Evolutionary conservation across 2,113 vertebrate species (phyloP).

Genomic region (Electrona antarctica): DNA sequence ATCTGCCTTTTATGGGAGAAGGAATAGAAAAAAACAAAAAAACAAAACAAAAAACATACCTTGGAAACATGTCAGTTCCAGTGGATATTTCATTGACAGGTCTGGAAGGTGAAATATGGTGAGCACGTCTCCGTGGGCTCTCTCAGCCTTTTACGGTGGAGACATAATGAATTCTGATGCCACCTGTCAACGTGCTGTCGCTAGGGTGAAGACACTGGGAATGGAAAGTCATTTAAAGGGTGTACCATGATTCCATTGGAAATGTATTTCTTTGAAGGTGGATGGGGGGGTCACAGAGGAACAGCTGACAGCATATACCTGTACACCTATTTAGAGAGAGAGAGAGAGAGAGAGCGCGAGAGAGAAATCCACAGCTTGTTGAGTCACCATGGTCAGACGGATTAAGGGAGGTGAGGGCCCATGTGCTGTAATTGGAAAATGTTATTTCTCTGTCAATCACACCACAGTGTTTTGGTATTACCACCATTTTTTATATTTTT

Average conservation of each 20-base stretch:
- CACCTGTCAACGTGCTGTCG: conserved; percentile 57
- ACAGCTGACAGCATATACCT: conserved; percentile 42
- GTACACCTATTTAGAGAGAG: conserved; percentile 43
- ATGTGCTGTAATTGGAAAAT: conserved; percentile 60
- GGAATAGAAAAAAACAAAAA: background rate
- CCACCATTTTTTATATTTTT: background rate
- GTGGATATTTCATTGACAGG: conserved; percentile 59
- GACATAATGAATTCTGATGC: conserved; percentile 71
- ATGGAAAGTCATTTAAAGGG: conserved; percentile 52
- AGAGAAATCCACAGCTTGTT: conserved; percentile 27
- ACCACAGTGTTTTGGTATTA: conserved; percentile 11
- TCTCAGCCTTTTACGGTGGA: conserved; percentile 37
- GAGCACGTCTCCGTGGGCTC: conserved; percentile 42
- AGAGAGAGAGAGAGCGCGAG: background rate
- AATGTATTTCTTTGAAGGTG: conserved; percentile 7
- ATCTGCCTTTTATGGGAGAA: conserved; percentile 24
- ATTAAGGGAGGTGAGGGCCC: conserved; percentile 43
- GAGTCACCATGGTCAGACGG: conserved; percentile 44
- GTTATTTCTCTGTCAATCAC: conserved; percentile 56
- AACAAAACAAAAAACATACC: conserved; percentile 1
- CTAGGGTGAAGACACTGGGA: conserved; percentile 37
- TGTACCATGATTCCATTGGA: conserved; percentile 35
- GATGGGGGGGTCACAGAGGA: conserved; percentile 39
- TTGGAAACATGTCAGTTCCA: conserved; percentile 36
- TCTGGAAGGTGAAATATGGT: conserved; percentile 46